These are phyloP conservation scores for Drosophila erecta DNA, from an alignment of 1,140 invertebrate genomes.

Conservation along the genomic window DNA sequence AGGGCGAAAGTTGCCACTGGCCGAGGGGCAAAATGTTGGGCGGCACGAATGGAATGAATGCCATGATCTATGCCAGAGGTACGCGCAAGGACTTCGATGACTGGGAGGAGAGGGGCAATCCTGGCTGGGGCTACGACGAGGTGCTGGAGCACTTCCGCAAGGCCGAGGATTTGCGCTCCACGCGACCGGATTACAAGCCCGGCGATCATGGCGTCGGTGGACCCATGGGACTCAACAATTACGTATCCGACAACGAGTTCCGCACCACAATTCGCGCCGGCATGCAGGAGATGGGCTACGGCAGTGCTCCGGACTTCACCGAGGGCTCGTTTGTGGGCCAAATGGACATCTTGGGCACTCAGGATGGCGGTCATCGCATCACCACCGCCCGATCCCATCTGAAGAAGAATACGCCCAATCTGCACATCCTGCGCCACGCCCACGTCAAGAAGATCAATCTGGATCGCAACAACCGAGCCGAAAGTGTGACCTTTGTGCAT, in stretches of 20 bases:
- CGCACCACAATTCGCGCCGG: slow-evolving; percentile 83
- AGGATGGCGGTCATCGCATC: slow-evolving; percentile 86
- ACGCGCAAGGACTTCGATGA: slow-evolving; percentile 87
- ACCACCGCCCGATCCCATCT: slow-evolving; percentile 87
- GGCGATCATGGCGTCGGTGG: slow-evolving; percentile 88
- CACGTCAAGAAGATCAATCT: slow-evolving; percentile 92
- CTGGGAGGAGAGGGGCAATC: slow-evolving; percentile 88
- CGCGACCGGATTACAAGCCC: slow-evolving; percentile 74
- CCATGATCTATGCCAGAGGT: slow-evolving; percentile 91
- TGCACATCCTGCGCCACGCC: slow-evolving; percentile 90
- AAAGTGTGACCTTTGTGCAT: slow-evolving; percentile 91
- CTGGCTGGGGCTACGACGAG: slow-evolving; percentile 88
- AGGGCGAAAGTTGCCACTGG: slow-evolving; percentile 86
- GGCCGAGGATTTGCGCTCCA: slow-evolving; percentile 87
- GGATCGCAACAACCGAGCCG: slow-evolving; percentile 88
- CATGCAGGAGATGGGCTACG: slow-evolving; percentile 84
- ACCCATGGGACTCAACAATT: slow-evolving; percentile 87
- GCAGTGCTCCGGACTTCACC: slow-evolving; percentile 86
- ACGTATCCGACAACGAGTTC: slow-evolving; percentile 80
- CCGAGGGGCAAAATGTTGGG: slow-evolving; percentile 89
- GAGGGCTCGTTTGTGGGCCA: slow-evolving; percentile 85
- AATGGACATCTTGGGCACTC: slow-evolving; percentile 84
- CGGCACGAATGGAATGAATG: slow-evolving; percentile 90
- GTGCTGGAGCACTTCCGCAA: slow-evolving; percentile 91
- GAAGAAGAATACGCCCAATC: slow-evolving; percentile 88